Percentiles rank a stretch among this genome's conserved stretches.
phyloP scores from a whole-genome alignment of 1,140 invertebrate genomes.

The Monomorium pharaonis region DNA sequence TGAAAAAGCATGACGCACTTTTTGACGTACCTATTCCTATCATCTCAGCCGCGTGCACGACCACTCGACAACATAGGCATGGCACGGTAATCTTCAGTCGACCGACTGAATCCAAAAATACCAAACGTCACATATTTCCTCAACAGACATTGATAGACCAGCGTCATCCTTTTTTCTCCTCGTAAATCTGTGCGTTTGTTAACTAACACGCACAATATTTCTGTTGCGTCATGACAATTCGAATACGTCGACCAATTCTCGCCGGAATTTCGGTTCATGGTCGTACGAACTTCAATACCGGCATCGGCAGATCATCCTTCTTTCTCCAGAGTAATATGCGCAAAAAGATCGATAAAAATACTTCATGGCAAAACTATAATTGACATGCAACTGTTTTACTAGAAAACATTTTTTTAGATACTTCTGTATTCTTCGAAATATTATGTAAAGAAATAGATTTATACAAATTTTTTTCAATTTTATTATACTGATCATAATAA shows the following conservation, averaged over 20 bases:
- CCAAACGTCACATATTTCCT: neutral
- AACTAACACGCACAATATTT: neutral
- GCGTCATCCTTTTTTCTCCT: neutral
- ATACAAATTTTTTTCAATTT: neutral
- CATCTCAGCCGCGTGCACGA: neutral
- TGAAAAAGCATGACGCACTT: neutral
- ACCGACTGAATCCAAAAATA: neutral
- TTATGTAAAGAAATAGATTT: neutral
- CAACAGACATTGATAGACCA: neutral
- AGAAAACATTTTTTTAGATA: neutral
- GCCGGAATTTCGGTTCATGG: neutral
- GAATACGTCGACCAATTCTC: neutral
- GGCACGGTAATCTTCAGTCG: neutral
- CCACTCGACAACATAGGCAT: neutral
- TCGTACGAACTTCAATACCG: neutral
- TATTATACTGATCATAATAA: neutral
- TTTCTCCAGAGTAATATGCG: neutral
- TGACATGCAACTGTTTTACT: neutral
- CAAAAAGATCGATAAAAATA: neutral
- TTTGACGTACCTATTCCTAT: constrained; percentile 33
- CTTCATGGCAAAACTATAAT: neutral
- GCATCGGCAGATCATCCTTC: neutral
- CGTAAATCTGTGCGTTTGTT: neutral
- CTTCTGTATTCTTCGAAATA: neutral
- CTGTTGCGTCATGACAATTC: neutral